Evolutionary conservation across 2,797 vertebrate genomes (phyloP), one percentile per base, ranked within the genome.

Genomic region (Brachyalestes nurse): DNA sequence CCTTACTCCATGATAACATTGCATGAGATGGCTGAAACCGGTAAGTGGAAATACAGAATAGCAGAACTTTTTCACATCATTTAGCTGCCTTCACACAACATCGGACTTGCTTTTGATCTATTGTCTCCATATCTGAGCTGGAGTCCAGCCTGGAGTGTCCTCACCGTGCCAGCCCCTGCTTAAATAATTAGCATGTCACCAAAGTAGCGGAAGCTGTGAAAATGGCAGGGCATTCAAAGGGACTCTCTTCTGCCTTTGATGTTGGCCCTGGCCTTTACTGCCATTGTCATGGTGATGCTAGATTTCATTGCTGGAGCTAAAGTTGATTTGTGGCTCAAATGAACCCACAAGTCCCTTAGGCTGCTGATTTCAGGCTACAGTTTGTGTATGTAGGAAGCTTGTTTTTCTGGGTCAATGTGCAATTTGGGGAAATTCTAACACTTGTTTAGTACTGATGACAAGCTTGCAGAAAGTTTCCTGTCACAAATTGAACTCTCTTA

Each of bases 1-100:
- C 98, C 98, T 7, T 99, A 97, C 93, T 99, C 98, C 90, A 99
- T 99, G 98, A 99, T 99, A 92, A 99, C 98, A 13, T 94, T 99
- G 91, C 98, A 99, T 53, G 97, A 99, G 94, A 99, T 99, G 98
- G 98, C 98, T 89, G 98, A 99, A 94, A 99, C 97, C 67, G 98
- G 98, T 99, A 95, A 93, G 92, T 81, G 3, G 13, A 72, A 45
- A 16, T 23, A 6, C 71, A 23, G 21, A 25, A 2, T n/a, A 19
- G 12, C 16, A 67, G 6, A 19, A 19, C 8, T 19, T 55, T 66
- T 57, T 28, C 21, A 23, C 70, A 40, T 74, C n/a, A 16, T n/a
- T 40, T 77, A 2, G 25, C 28, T 61, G 23, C 21, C 12, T 42
- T 53, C 28, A 53, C 28, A 70, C 25, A n/a, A 42, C 16, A 16